phyloP scores from a whole-genome alignment of 2,797 vertebrate species.

The Lacerta agilis region DNA sequence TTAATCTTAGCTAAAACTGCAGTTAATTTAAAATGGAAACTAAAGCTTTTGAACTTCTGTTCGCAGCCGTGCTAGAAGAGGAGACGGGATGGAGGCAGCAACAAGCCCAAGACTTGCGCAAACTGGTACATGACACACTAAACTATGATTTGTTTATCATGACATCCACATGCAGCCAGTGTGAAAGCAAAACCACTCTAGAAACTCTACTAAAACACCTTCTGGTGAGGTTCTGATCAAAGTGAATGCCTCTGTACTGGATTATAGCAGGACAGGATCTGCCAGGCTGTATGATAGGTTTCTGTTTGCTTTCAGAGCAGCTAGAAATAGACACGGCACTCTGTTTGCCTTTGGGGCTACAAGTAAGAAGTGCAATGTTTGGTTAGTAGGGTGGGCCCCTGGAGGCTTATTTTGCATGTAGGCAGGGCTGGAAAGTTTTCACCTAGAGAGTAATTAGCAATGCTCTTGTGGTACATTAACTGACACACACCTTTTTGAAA shows the following conservation, averaged over 20 bases:
- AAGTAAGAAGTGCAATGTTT: constrained; percentile 63
- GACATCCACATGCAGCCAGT: neutral
- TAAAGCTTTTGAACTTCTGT: neutral
- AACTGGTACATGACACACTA: neutral
- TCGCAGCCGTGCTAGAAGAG: neutral
- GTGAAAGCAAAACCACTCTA: neutral
- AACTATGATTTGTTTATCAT: neutral
- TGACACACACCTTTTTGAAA: neutral
- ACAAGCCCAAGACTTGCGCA: neutral
- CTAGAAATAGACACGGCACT: neutral
- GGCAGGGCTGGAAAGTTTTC: neutral
- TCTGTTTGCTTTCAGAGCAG: constrained; percentile 23
- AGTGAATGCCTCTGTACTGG: neutral
- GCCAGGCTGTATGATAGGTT: neutral
- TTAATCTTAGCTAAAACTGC: neutral
- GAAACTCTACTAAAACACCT: neutral
- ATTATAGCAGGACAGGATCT: neutral
- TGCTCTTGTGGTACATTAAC: neutral
- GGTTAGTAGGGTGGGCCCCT: constrained; percentile 54
- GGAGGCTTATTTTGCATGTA: constrained; percentile 16
- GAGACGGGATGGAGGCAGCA: neutral
- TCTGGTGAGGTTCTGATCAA: neutral
- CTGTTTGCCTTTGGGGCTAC: constrained; percentile 64
- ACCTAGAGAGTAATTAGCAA: neutral
- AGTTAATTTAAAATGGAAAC: neutral